Percentiles rank a stretch among this genome's conserved stretches.
Conservation (phyloP, 2,888 invertebrate genomes). For the Euproctis similis region DNA sequence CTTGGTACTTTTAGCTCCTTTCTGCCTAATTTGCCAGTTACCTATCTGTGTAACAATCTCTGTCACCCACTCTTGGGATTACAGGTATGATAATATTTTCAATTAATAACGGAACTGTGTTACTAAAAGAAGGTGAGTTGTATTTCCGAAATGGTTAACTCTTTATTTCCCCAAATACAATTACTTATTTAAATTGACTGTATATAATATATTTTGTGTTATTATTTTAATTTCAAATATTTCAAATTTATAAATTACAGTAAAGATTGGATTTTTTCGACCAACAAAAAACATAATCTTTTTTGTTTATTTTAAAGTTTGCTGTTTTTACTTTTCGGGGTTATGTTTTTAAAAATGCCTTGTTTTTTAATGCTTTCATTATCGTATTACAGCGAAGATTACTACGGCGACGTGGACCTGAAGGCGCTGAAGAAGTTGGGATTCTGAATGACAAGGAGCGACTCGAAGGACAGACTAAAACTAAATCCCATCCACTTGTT, state of each 20-base stretch:
- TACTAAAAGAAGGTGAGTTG: conserved; percentile 3
- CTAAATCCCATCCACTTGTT: conserved; percentile 57
- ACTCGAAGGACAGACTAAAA: conserved; percentile 68
- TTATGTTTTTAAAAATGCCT: too few relatives aligned
- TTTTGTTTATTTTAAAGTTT: neutral
- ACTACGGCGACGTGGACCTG: conserved; percentile 93
- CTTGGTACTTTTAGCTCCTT: conserved; percentile 38
- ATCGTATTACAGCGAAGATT: conserved; percentile 84
- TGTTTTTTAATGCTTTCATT: conserved; percentile 8
- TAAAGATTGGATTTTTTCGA: neutral
- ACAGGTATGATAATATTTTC: conserved; percentile 31
- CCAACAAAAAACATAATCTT: too few relatives aligned
- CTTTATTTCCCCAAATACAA: too few relatives aligned
- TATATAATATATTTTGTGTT: too few relatives aligned
- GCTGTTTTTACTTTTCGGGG: too few relatives aligned
- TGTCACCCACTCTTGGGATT: conserved; percentile 22
- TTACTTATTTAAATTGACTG: too few relatives aligned
- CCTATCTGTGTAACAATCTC: conserved; percentile 27
- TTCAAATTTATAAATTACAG: conserved; percentile 1
- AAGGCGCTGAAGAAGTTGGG: conserved; percentile 91
- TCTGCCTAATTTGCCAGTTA: conserved; percentile 20
- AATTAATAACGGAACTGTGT: conserved; percentile 10
- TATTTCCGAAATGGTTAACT: too few relatives aligned
- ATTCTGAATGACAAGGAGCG: conserved; percentile 76
- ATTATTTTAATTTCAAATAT: too few relatives aligned